Conservation (phyloP, 1,140 invertebrate genomes). For the Coelopa frigida region DNA sequence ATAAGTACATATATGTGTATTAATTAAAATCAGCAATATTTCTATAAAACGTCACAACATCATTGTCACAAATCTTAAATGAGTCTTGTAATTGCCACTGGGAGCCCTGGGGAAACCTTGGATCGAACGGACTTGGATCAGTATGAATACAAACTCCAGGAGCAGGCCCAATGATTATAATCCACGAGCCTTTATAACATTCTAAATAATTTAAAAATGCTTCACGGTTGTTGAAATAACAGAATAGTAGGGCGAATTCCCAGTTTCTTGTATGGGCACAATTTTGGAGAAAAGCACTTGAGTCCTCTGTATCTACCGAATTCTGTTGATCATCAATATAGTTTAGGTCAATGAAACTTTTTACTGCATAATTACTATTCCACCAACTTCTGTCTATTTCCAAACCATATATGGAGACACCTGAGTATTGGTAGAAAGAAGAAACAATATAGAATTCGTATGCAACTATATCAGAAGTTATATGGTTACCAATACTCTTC, state of each 20-base stretch:
- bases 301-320: not conserved
- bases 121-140: conserved; percentile 57
- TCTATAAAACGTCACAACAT: conserved; percentile 49
- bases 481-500: conserved; percentile 23
- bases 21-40: not conserved
- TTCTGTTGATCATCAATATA: conserved; percentile 35
- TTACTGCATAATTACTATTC: conserved; percentile 52
- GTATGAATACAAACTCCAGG: conserved; percentile 56
- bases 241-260: conserved; percentile 59
- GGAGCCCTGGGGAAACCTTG: conserved; percentile 42
- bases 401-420: conserved; percentile 41
- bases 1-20: not conserved
- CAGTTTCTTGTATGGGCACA: conserved; percentile 24
- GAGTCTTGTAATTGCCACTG: conserved; percentile 32
- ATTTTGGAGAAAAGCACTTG: conserved; percentile 22
- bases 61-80: conserved; percentile 44
- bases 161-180: conserved; percentile 65
- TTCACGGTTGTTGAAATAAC: conserved; percentile 64
- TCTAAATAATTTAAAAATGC: conserved; percentile 61
- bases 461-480: not conserved
- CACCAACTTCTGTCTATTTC: conserved; percentile 58
- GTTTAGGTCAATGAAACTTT: conserved; percentile 48
- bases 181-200: conserved; percentile 51
- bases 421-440: not conserved
- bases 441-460: not conserved